phyloP scores from a whole-genome alignment of 2,888 invertebrate species.

The Latrodectus elegans region DNA sequence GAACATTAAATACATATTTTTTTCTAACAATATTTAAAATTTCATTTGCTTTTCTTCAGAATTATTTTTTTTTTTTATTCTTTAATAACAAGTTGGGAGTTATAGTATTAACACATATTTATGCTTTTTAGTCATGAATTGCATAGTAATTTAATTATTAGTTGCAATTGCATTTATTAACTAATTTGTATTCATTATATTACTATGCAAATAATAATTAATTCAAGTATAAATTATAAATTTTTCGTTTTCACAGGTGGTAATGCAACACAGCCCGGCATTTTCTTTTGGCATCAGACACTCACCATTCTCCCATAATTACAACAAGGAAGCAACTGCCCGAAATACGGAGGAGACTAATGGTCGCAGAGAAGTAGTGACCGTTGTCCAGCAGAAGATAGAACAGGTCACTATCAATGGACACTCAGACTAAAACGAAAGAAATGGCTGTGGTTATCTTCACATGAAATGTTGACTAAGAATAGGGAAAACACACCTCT shows the following conservation, averaged over 20 bases:
- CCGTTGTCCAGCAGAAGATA: background rate
- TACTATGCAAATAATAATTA: background rate
- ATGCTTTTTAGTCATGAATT: background rate
- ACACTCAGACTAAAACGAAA: background rate
- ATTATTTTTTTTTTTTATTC: too few relatives aligned
- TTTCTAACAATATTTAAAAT: too few relatives aligned
- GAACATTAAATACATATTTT: too few relatives aligned
- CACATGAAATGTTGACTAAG: background rate
- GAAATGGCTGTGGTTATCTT: background rate
- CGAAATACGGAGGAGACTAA: constrained; percentile 15
- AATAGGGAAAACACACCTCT: background rate
- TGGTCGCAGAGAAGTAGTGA: background rate
- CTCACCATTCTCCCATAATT: constrained; percentile 55
- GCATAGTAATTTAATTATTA: background rate
- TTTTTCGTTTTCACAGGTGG: constrained; percentile 42
- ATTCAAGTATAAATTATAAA: background rate
- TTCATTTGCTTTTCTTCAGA: too few relatives aligned
- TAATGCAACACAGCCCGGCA: constrained; percentile 65
- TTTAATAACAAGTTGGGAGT: too few relatives aligned
- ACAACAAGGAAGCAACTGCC: constrained; percentile 37
- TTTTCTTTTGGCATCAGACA: constrained; percentile 59
- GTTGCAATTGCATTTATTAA: background rate
- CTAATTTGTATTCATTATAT: background rate
- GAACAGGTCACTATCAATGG: background rate
- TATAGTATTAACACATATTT: too few relatives aligned